Percentiles rank a stretch among this genome's conserved stretches.
These are phyloP conservation scores for Tyto alba DNA, from an alignment of 2,113 vertebrate species.

Conservation along the genomic window DNA sequence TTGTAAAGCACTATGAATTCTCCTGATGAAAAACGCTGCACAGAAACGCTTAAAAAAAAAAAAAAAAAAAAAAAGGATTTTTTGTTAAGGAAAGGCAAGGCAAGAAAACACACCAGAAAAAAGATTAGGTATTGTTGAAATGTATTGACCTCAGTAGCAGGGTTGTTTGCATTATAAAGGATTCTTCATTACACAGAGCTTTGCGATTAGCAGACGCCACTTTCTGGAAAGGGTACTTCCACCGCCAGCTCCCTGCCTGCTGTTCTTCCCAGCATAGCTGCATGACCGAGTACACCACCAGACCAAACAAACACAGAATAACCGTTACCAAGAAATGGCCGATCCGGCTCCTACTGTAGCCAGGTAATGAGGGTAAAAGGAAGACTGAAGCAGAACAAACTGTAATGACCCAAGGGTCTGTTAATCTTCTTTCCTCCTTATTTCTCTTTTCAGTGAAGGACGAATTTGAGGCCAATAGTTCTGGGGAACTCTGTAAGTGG, in stretches of 20 bases:
- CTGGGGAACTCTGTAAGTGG: neutral
- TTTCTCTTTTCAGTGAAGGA: neutral
- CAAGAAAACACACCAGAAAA: neutral
- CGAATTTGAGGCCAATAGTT: neutral
- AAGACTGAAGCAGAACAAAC: conserved; percentile 31
- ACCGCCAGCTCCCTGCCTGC: neutral
- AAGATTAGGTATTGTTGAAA: neutral
- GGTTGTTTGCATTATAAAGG: neutral
- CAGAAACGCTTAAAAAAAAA: neutral
- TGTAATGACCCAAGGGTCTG: neutral
- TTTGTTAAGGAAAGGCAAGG: neutral
- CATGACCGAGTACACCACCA: neutral
- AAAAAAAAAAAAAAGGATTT: fast-evolving
- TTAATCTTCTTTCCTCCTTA: neutral
- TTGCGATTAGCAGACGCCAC: neutral
- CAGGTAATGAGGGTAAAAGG: conserved; percentile 27
- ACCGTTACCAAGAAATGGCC: neutral
- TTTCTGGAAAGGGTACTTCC: neutral
- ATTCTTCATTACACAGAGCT: neutral
- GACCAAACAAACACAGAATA: neutral
- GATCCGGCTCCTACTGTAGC: neutral
- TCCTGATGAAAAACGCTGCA: neutral
- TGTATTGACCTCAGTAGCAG: neutral
- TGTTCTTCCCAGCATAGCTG: neutral
- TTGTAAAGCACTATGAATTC: neutral